Conservation (phyloP, 1,140 invertebrate genomes). For the Drosophila mauritiana region DNA sequence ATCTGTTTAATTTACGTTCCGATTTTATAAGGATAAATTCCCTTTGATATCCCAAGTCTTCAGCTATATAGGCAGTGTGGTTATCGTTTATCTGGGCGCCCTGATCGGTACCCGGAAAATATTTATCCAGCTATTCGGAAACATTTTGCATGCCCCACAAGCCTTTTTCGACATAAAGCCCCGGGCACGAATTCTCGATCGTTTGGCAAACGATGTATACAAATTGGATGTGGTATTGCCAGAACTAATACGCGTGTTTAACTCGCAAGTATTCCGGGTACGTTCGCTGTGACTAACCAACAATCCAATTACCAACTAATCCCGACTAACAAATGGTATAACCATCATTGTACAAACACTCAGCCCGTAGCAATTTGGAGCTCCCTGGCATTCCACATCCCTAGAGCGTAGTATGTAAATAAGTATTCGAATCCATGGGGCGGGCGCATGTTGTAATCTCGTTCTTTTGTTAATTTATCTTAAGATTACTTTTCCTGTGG, state of each 20-base stretch:
- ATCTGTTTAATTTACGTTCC: background rate
- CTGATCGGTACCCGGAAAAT: conserved; percentile 52
- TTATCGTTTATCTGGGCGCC: conserved; percentile 53
- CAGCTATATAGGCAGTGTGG: conserved; percentile 43
- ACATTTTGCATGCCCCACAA: conserved; percentile 88
- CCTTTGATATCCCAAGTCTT: conserved; percentile 44
- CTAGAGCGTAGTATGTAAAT: conserved; percentile 23
- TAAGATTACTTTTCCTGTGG: conserved; percentile 40
- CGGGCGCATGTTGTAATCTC: conserved; percentile 52
- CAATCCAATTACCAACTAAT: conserved; percentile 26
- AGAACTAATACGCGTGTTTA: conserved; percentile 83
- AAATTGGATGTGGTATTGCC: conserved; percentile 87
- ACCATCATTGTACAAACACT: conserved; percentile 7
- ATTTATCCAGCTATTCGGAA: conserved; percentile 86
- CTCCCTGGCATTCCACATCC: background rate
- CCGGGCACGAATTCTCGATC: conserved; percentile 89
- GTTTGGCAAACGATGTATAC: conserved; percentile 90
- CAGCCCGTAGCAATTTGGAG: conserved; percentile 53
- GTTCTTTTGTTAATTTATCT: conserved; percentile 7
- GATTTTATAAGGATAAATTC: conserved; percentile 1
- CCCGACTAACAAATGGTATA: conserved; percentile 25
- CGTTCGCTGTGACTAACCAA: conserved; percentile 66
- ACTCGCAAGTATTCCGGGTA: conserved; percentile 81
- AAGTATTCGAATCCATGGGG: conserved; percentile 21
- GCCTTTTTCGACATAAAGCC: conserved; percentile 92